Base-by-base conservation (phyloP, 1,140 invertebrate genomes). In the Lysiphlebus fabarum region DNA sequence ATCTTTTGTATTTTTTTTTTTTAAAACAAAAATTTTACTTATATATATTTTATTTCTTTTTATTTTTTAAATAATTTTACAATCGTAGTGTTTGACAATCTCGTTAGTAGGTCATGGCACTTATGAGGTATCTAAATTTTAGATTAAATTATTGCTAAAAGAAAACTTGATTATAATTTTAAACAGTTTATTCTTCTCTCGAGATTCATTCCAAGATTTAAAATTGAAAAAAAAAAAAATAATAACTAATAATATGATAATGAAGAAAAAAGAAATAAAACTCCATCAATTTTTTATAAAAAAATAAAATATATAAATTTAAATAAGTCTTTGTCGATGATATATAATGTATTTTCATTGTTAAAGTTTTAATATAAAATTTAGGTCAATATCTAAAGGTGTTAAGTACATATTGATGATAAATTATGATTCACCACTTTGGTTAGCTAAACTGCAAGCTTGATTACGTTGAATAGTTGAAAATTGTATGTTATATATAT, bases 121-220 rank as follows among this genome's bases (percentile, higher is more conserved):
- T 53, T 38, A 43, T 51, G 49, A 51, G 33, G 38, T 59, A 54
- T 59, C 51, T 59, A 54, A 36, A 54, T 63, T 63, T 60, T 48
- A 60, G 51, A 63, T 63, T 63, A 48, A 63, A 56, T 60, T 58
- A 51, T 47, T 49, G 40, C 38, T 50, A 49, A 50, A 49, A 26
- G 42, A 36, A 48, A 58, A 58, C 43, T 43, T 55, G 14, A 12
- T 11, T 48, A 51, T 38, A 47, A 62, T 58, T 48, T 37, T 33
- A 36, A 37, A 42, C 17, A n/a, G 48, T 61, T 51, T 51, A 34
- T 50, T 55, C 41, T 55, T 38, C n/a, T n/a, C 45, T 49, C 40
- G 50, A 58, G 42, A 43, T 34, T 55, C 51, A 33, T 14, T 10
- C 7, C 9, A 26, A 26, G 17, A n/a, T 4, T 33, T 36, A 50